These are phyloP conservation scores for Gonioctena quinquepunctata DNA, from an alignment of 1,140 invertebrate genomes.

Conservation along the genomic window DNA sequence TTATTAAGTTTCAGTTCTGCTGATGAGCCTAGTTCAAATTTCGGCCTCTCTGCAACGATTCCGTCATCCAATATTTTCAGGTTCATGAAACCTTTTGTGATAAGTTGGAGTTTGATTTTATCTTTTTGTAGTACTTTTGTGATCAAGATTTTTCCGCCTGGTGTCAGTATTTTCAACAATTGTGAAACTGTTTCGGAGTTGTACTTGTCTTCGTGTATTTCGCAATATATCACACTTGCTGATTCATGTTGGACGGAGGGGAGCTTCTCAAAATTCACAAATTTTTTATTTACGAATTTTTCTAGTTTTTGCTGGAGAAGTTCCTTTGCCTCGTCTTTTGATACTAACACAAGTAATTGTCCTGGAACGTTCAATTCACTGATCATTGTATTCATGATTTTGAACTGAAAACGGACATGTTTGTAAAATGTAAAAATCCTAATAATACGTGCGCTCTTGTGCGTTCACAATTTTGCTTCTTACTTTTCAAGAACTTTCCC, in stretches of 20 bases:
- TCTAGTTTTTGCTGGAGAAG: background rate
- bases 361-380: background rate
- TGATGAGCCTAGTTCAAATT: conserved; percentile 68
- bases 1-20: conserved; percentile 56
- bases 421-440: no score
- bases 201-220: background rate
- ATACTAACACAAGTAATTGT: background rate
- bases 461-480: no score
- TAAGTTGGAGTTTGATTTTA: conserved; percentile 59
- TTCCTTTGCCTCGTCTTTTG: background rate
- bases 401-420: no score
- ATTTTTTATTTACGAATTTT: background rate
- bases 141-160: conserved; percentile 51
- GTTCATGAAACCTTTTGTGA: conserved; percentile 68
- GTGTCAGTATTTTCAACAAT: conserved; percentile 42
- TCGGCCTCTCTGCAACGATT: conserved; percentile 65
- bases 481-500: no score
- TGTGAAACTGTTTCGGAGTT: conserved; percentile 3
- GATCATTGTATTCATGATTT: background rate
- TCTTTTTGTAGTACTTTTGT: conserved; percentile 52
- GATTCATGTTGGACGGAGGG: background rate
- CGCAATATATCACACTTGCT: background rate
- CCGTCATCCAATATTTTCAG: conserved; percentile 54
- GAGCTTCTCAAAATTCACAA: background rate
- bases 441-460: no score